A percentile compares a stretch with the other conserved stretches of the same genome.
Evolutionary conservation across 2,797 vertebrate species (phyloP).

Genomic region (Megaceryle alcyon): DNA sequence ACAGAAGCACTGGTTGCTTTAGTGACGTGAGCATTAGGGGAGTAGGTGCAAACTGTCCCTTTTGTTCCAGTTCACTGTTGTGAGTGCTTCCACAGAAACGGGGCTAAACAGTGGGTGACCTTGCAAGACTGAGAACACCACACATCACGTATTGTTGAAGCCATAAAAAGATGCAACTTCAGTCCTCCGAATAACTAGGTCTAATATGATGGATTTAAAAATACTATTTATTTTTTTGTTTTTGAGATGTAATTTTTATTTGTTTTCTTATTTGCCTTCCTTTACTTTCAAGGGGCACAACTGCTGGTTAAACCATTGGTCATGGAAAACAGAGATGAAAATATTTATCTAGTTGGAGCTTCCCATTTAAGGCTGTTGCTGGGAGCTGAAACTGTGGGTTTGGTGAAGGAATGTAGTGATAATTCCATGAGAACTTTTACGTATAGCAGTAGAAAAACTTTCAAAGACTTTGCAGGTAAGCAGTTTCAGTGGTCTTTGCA

Average conservation of each 20-base stretch:
- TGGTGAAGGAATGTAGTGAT: conserved; percentile 92
- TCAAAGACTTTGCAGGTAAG: conserved; percentile 88
- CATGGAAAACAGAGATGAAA: conserved; percentile 76
- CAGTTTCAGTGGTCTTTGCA: background rate
- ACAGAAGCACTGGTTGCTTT: too few species aligned
- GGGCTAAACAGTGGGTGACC: too few species aligned
- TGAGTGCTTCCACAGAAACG: too few species aligned
- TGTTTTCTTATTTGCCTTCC: conserved; percentile 2
- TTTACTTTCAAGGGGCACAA: conserved; percentile 84
- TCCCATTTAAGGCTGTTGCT: conserved; percentile 84
- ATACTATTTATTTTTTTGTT: background rate
- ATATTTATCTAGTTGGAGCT: conserved; percentile 90
- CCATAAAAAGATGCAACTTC: background rate
- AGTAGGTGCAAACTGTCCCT: background rate
- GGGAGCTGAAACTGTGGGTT: conserved; percentile 89
- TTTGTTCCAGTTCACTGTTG: too few species aligned
- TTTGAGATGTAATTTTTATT: background rate
- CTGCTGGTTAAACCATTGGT: conserved; percentile 86
- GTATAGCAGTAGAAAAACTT: conserved; percentile 84
- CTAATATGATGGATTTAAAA: background rate
- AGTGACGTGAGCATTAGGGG: too few species aligned
- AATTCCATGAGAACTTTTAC: conserved; percentile 91
- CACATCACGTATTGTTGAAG: too few species aligned
- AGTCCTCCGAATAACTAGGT: background rate
- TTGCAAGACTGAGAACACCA: too few species aligned